Evolutionary conservation across 2,888 invertebrate species (phyloP), one percentile per base, ranked within the genome.

Genomic region (Ichneumon xanthorius): DNA sequence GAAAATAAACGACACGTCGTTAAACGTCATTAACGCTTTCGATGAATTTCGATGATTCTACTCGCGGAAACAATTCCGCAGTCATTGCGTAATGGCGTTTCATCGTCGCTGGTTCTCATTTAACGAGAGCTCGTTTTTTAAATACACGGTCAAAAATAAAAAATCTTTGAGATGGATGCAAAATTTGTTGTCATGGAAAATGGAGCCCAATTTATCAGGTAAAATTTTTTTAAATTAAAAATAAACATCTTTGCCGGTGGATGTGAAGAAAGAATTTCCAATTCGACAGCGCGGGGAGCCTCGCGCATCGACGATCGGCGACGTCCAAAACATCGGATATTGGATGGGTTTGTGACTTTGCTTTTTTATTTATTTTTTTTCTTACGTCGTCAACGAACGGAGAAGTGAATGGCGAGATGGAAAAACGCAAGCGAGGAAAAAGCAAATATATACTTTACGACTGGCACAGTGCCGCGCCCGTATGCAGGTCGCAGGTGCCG

Each of bases 401-500:
- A 55, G 55, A n/a, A 55, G 2, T 6, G 22, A 55, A n/a, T 6
- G 55, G 55, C n/a, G 22, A 55, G 55, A n/a, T 19, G 55, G 19
- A 19, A 22, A 55, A 55, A 45, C 45, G 7, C 55, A 7, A 19
- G 71, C 30, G 50, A 48, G 68, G 82, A 80, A 82, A 83, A 82
- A 70, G 33, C 55, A 50, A 68, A 76, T 81, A 79, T 86, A 76
- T 88, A 85, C 71, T 88, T 89, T 89, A 88, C 86, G 88, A 87
- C 45, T 75, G 45, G 5, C 19, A 50, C 37, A 76, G 9, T 45
- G 14, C 37, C 26, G 9, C 37, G 65, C 65, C 67, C 71, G 84
- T 84, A 83, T 87, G 86, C 89, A 87, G 88, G 45, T 82, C 89
- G 84, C 89, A 89, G 89, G 88, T 89, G 89, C 87, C 87, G 72